Conservation (phyloP, 1,140 invertebrate genomes). For the Rhagoletis zephyria region DNA sequence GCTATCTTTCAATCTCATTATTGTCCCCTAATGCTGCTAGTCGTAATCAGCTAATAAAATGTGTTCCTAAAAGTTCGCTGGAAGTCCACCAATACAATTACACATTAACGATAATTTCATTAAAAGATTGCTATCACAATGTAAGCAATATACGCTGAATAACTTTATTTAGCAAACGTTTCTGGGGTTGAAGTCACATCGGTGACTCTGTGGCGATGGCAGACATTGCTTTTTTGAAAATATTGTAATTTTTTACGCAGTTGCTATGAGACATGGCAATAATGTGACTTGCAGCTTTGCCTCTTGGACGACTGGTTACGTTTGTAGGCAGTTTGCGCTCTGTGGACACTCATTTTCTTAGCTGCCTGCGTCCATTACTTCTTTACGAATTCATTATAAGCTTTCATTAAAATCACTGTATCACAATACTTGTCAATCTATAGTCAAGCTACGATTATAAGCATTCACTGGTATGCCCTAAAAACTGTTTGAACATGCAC, state of each 20-base stretch:
- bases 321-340: no score
- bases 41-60: slow-evolving; percentile 50
- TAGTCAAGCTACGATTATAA: no score
- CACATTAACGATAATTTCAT: not conserved
- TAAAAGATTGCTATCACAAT: not conserved
- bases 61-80: not conserved
- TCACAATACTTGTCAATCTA: no score
- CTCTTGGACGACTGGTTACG: no score
- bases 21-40: not conserved
- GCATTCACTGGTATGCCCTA: no score
- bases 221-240: not conserved
- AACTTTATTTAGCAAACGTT: not conserved
- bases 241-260: not conserved
- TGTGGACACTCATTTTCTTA: no score
- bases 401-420: no score
- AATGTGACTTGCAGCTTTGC: not conserved
- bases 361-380: no score
- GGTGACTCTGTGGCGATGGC: not conserved
- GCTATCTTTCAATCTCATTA: slow-evolving; percentile 49
- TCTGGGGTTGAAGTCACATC: not conserved
- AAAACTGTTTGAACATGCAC: no score
- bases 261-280: not conserved
- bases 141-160: not conserved
- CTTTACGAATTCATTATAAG: no score
- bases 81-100: not conserved